Base-by-base conservation (phyloP, 1,140 invertebrate genomes). In the Eubasilissa regina region DNA sequence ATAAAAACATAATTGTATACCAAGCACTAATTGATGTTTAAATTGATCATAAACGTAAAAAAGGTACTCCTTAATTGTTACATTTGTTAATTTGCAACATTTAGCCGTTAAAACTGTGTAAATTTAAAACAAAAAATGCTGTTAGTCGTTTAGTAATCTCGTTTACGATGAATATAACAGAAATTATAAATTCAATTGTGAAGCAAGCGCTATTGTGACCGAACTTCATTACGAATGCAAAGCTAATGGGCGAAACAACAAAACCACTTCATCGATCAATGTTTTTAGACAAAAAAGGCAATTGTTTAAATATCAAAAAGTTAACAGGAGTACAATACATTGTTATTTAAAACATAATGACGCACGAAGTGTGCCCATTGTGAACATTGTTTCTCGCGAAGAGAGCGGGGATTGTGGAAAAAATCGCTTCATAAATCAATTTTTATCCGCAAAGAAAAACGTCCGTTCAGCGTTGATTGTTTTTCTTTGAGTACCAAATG, bases 331-430 rank as follows among this genome's bases (percentile, higher is more conserved):
- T 56, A 81, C 62, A 81, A 81, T 79, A 72, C 80, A 76, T 78
- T 81, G 80, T 75, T 75, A 81, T 81, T 81, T 72, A 76, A 70
- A 78, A 75, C 64, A 81, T 77, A 81, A 81, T 81, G 45, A 45
- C 35, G 48, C 15, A 15, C 62, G 35, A 81, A 81, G 77, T 79
- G 80, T 81, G 80, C 76, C 66, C 80, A 72, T 81, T 81, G 80
- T 81, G 72, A 76, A 35, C 25, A 53, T 73, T 73, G 68, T 73
- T 73, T 73, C 48, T 51, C 11, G 7, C 15, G 11, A 21, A 64
- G 58, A 51, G 75, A 35, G 25, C 25, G 25, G 25, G 25, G 25
- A 35, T 21, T 35, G 48, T 35, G 48, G 35, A 77, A 78, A 77
- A 77, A 77, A 81, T 60, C 75, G 21, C 58, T 81, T 19, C 68